Evolutionary conservation across 2,888 invertebrate genomes (phyloP).

Genomic region (Tromatobia lineatoria): DNA sequence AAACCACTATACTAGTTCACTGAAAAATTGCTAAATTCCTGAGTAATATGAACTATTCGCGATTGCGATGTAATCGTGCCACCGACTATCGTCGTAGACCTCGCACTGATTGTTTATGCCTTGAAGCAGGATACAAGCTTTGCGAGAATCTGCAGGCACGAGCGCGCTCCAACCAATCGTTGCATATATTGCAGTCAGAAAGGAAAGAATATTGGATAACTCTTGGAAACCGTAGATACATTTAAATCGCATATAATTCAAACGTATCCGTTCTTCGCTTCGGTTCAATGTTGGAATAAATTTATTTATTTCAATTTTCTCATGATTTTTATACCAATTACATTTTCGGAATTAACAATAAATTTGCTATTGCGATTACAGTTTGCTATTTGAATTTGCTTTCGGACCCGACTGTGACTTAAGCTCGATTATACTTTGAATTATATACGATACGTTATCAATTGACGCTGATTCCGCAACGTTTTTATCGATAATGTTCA

Average conservation of each 20-base stretch:
- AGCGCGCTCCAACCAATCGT: conserved; percentile 16
- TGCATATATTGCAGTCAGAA: neutral
- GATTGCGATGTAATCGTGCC: conserved; percentile 12
- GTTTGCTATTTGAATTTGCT: neutral
- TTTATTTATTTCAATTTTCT: neutral
- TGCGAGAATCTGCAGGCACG: conserved; percentile 19
- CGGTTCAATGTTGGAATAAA: neutral
- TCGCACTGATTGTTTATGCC: conserved; percentile 23
- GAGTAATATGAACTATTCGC: conserved; percentile 8
- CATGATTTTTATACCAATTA: conserved; percentile 1
- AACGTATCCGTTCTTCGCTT: neutral
- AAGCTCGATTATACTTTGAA: neutral
- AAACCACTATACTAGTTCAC: neutral
- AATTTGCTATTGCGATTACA: neutral
- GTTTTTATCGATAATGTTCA: neutral
- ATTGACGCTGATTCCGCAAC: neutral
- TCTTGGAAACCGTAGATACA: conserved; percentile 23
- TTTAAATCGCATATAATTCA: conserved; percentile 11
- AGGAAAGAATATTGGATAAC: neutral
- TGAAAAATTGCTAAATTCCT: conserved; percentile 11
- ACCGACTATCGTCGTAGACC: conserved; percentile 7
- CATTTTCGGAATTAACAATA: neutral
- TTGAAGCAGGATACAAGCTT: conserved; percentile 8
- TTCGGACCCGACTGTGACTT: conserved; percentile 2
- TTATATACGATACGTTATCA: conserved; percentile 1